Conservation (phyloP, 2,888 invertebrate species). For the Troides helena region DNA sequence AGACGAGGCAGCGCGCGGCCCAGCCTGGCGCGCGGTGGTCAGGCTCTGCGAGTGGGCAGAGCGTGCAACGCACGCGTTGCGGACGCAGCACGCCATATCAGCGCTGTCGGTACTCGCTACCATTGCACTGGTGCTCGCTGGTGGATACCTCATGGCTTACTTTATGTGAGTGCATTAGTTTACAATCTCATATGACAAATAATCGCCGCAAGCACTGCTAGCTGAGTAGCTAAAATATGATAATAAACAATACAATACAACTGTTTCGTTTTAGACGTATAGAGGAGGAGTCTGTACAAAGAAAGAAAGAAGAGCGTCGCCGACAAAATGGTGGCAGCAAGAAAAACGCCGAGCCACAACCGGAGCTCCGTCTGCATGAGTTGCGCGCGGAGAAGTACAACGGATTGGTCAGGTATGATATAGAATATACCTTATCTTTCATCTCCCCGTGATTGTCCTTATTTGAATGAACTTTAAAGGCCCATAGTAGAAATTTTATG, state of each 20-base stretch:
- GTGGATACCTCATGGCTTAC: constrained; percentile 92
- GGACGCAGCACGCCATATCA: constrained; percentile 88
- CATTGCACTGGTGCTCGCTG: constrained; percentile 82
- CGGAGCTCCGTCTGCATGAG: constrained; percentile 93
- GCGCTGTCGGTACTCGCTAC: constrained; percentile 83
- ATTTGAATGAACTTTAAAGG: too few relatives aligned
- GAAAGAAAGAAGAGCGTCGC: constrained; percentile 78
- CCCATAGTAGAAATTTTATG: too few relatives aligned
- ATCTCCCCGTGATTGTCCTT: too few relatives aligned
- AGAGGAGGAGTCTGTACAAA: constrained; percentile 72
- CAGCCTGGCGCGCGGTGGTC: constrained; percentile 84
- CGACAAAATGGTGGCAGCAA: constrained; percentile 74
- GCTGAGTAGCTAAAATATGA: too few relatives aligned
- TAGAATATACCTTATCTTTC: too few relatives aligned
- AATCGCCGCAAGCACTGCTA: too few relatives aligned
- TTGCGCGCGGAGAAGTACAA: constrained; percentile 96
- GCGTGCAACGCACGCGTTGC: constrained; percentile 85
- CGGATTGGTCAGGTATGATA: constrained; percentile 86
- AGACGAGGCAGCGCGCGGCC: constrained; percentile 88
- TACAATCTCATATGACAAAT: too few relatives aligned
- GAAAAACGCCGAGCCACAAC: constrained; percentile 70
- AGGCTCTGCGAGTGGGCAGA: constrained; percentile 84
- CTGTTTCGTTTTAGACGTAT: constrained; percentile 56
- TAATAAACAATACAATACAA: too few relatives aligned
- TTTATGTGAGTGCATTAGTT: constrained; percentile 80